phyloP scores from a whole-genome alignment of 1,140 invertebrate genomes.

The Macrotrachela quadricornifera region DNA sequence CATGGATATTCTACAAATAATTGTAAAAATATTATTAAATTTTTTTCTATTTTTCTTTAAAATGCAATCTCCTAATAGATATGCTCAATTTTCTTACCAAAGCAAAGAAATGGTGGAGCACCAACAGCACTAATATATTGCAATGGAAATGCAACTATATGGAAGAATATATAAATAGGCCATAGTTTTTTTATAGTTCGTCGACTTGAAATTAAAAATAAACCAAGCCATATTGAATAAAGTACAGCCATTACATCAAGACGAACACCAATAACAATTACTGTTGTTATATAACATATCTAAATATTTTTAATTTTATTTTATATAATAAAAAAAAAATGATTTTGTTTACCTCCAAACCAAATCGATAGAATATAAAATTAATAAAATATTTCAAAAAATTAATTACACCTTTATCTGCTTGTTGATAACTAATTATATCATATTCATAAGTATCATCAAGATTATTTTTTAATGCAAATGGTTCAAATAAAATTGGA shows the following conservation, averaged over 20 bases:
- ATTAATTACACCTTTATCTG: constrained; percentile 54
- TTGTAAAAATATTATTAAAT: too few species aligned
- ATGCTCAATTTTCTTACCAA: constrained; percentile 20
- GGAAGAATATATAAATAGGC: constrained; percentile 59
- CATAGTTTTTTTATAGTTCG: constrained; percentile 50
- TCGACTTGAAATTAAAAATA: constrained; percentile 39
- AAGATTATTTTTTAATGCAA: too few species aligned
- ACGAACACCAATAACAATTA: constrained; percentile 60
- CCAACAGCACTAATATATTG: constrained; percentile 73
- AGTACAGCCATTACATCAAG: constrained; percentile 71
- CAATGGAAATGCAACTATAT: constrained; percentile 53
- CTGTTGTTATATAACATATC: constrained; percentile 62
- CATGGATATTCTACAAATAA: constrained; percentile 52
- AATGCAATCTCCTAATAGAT: neutral
- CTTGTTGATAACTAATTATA: constrained; percentile 49
- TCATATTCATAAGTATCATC: constrained; percentile 12
- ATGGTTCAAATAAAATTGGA: too few species aligned
- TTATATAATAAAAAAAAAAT: neutral
- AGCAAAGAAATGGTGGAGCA: constrained; percentile 45
- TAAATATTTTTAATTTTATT: constrained; percentile 29
- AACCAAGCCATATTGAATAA: constrained; percentile 62
- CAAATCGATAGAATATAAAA: constrained; percentile 82
- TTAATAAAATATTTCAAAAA: constrained; percentile 72
- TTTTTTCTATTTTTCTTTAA: neutral
- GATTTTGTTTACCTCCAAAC: constrained; percentile 50